Evolutionary conservation across 2,797 vertebrate genomes (phyloP).

Genomic region (Sebastiscus tertius): DNA sequence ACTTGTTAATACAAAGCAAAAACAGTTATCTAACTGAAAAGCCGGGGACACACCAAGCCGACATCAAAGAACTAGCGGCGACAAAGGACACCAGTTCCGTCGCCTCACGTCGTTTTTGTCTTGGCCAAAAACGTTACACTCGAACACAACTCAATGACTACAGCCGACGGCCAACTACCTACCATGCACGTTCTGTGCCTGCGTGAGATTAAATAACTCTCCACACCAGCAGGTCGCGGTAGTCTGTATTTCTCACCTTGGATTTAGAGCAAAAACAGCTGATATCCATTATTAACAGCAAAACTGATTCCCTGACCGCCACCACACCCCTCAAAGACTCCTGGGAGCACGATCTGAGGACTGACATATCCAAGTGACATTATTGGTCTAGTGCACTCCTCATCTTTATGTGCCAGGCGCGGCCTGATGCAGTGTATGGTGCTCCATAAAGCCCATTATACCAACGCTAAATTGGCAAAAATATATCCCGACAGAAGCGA

Average conservation of each 20-base stretch:
- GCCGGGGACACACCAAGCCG: neutral
- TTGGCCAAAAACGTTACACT: neutral
- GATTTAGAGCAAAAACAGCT: neutral
- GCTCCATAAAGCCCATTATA: too few relatives aligned
- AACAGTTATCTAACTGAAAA: neutral
- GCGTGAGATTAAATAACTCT: neutral
- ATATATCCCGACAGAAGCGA: too few relatives aligned
- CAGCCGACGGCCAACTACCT: neutral
- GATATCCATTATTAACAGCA: neutral
- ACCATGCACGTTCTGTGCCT: neutral
- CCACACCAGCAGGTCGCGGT: neutral
- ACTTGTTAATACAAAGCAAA: neutral
- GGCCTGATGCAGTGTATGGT: too few relatives aligned
- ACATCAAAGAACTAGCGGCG: neutral
- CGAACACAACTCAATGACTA: neutral
- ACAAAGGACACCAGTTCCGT: neutral
- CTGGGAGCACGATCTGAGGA: too few relatives aligned
- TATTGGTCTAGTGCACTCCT: too few relatives aligned
- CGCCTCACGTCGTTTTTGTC: neutral
- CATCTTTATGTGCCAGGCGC: too few relatives aligned
- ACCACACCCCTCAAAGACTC: neutral
- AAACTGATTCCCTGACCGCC: neutral
- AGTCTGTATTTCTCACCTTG: neutral
- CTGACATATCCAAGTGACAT: too few relatives aligned
- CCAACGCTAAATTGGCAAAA: too few relatives aligned